Percentiles rank a stretch among this genome's conserved stretches.
phyloP scores from a whole-genome alignment of 92 coral and sea anemone species.

The Bergia puertoricense region DNA sequence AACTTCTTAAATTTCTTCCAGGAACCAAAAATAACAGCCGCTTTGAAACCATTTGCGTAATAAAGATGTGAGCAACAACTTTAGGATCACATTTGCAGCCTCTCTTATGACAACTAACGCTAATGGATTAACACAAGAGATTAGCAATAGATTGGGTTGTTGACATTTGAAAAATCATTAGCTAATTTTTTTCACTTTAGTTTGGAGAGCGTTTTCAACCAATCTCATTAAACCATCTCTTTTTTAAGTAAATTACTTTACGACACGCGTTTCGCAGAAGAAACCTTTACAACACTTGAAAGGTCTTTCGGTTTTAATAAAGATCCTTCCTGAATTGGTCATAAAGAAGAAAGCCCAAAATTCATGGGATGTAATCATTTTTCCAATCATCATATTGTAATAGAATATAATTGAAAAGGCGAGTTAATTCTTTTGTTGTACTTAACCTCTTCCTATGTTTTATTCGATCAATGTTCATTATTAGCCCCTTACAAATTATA shows the following conservation, averaged over 20 bases:
- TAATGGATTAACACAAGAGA: slow-evolving; percentile 25
- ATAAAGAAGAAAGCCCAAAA: neutral
- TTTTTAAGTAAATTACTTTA: neutral
- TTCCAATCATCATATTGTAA: slow-evolving; percentile 33
- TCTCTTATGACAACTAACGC: neutral
- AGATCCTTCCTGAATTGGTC: neutral
- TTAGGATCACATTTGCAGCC: neutral
- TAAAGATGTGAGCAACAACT: neutral
- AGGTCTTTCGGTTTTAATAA: neutral
- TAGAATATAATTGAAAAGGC: slow-evolving; percentile 41
- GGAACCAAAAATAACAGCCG: neutral
- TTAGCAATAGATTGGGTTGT: slow-evolving; percentile 33
- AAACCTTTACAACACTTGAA: neutral
- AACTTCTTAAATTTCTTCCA: neutral
- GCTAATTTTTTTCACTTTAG: slow-evolving; percentile 11
- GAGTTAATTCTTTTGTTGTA: slow-evolving; percentile 33
- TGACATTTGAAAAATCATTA: slow-evolving; percentile 35
- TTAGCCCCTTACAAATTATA: slow-evolving; percentile 33
- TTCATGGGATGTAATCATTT: neutral
- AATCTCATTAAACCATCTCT: neutral
- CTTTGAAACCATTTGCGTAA: neutral
- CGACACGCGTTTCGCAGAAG: neutral
- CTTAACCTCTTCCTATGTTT: slow-evolving; percentile 32
- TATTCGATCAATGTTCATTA: slow-evolving; percentile 7
- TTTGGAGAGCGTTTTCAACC: neutral